These are phyloP conservation scores for Sylvia atricapilla DNA, from an alignment of 2,113 vertebrate species.

Conservation along the genomic window DNA sequence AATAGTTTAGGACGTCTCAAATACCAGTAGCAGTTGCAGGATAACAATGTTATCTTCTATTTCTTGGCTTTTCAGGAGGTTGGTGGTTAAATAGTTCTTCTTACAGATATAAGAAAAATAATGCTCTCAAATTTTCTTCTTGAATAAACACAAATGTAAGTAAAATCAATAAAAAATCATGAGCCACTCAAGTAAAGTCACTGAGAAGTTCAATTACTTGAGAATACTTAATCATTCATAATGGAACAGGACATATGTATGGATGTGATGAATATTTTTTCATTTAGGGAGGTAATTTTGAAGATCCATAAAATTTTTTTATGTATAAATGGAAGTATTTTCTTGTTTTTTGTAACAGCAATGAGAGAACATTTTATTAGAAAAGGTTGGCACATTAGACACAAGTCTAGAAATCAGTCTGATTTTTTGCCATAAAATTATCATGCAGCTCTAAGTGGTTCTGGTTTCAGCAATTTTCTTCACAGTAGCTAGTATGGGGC, in stretches of 20 bases:
- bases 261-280: background rate
- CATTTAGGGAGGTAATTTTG: background rate
- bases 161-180: background rate
- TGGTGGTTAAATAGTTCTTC: background rate
- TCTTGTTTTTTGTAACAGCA: background rate
- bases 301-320: background rate
- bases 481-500: background rate
- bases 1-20: background rate
- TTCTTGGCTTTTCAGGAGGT: background rate
- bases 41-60: background rate
- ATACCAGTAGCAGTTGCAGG: background rate
- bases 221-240: background rate
- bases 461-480: background rate
- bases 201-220: background rate
- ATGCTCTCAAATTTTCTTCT: background rate
- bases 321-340: background rate
- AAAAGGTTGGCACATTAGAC: background rate
- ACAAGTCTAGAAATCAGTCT: background rate
- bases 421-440: background rate
- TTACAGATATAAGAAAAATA: background rate
- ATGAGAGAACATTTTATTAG: accelerated
- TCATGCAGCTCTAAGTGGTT: background rate
- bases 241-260: background rate
- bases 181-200: background rate
- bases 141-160: background rate